phyloP scores from a whole-genome alignment of 2,113 vertebrate species.

The Rhegmatorhina hoffmannsi region DNA sequence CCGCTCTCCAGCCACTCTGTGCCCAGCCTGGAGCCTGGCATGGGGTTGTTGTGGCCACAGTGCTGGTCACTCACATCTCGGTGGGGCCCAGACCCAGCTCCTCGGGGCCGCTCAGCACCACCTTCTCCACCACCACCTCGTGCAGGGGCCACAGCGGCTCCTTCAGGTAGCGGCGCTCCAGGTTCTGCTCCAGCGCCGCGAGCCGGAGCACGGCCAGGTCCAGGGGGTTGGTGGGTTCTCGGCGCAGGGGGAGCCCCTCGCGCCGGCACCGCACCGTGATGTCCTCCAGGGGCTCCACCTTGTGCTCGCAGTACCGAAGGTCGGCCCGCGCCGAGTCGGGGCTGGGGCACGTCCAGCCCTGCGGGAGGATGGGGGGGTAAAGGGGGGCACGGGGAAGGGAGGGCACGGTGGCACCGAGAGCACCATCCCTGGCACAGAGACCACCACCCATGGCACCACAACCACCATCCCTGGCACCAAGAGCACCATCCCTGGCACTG shows the following conservation, averaged over 20 bases:
- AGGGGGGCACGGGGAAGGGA: neutral
- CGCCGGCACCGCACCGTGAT: conserved; percentile 85
- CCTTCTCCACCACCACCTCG: conserved; percentile 86
- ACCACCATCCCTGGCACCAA: no score
- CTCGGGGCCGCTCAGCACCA: conserved; percentile 68
- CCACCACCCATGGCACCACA: no score
- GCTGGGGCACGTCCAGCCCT: conserved; percentile 89
- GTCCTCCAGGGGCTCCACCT: conserved; percentile 84
- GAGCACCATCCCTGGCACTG: no score
- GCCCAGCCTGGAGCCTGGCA: no score
- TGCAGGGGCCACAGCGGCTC: conserved; percentile 91
- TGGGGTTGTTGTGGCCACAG: no score
- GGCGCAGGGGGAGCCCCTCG: conserved; percentile 82
- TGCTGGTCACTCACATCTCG: conserved; percentile 64
- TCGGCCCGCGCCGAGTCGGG: conserved; percentile 88
- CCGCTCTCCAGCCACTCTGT: no score
- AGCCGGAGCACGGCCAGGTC: conserved; percentile 89
- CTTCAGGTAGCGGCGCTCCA: conserved; percentile 92
- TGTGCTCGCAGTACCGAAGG: conserved; percentile 90
- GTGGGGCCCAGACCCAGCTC: conserved; percentile 42
- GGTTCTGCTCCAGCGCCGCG: conserved; percentile 87
- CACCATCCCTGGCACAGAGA: neutral
- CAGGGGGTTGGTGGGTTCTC: conserved; percentile 86
- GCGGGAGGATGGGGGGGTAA: neutral
- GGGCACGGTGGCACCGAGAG: rapidly evolving